Evolutionary conservation across 2,797 vertebrate species (phyloP), one percentile per base, ranked within the genome.

Genomic region (Phalanger gymnotis): DNA sequence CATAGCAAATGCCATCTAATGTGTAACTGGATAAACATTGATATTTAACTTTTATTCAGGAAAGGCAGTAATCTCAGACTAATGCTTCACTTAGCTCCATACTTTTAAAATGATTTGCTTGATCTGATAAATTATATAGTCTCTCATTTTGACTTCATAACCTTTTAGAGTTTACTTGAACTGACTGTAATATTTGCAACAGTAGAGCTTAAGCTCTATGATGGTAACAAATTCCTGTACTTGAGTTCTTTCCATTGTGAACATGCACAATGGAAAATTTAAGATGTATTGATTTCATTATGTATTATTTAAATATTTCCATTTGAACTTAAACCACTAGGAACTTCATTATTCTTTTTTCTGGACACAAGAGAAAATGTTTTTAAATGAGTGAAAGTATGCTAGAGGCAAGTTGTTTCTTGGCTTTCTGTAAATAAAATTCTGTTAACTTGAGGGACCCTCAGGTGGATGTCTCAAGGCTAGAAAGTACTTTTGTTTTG

Each of bases 91-190:
- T 98, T 98, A 98, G 96, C 96, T 98, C 96, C 87, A 28, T 95
- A 97, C 95, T 98, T 98, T 97, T 94, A 97, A 96, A 98, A 97
- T 98, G 94, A 98, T 98, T 98, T 97, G 96, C 96, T 97, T 98
- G 94, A 97, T 98, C 95, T 98, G 97, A 98, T 98, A 98, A 99
- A 98, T 98, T 98, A 98, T 98, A 96, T 97, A 98, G 97, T 97
- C 97, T 98, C 98, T 97, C 94, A 97, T 98, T 98, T 97, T 98
- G 98, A 98, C 98, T 98, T 98, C 91, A 95, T 97, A 98, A 97
- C 96, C 97, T 90, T 95, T 95, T 54, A 96, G 95, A 98, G 96
- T 99, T 98, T 98, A 98, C 96, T 98, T 98, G 96, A 98, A 97
- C 96, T 96, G 95, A 97, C 95, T 98, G 31, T 95, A 93, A 94